Base-by-base conservation (phyloP, 2,797 vertebrate genomes). In the Halcyon smyrnensis region DNA sequence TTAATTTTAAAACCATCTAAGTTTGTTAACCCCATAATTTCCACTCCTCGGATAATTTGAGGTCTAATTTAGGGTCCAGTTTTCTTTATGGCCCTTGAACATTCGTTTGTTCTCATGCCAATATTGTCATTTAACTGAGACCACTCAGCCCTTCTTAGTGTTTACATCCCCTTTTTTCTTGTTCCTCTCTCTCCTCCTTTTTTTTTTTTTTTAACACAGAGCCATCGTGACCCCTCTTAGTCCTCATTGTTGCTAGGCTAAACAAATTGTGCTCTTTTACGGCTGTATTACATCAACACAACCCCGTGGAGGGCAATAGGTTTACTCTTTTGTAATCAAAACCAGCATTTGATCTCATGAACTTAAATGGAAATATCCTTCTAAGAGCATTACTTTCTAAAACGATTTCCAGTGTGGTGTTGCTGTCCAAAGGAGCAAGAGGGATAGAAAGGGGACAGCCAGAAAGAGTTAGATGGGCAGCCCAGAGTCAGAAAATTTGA, bases 261-360 rank as follows among this genome's bases (percentile, higher is more conserved):
- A 96, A 96, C 89, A 94, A 92, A 91, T 92, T 89, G 87, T 82
- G 53, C 89, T 92, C 86, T 93, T 96, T 92, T 93, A 94, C 68
- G 89, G 82, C 84, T 94, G 48, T 64, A 70, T 93, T 95, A 93
- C 90, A 95, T 96, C 94, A 96, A 95, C 85, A 91, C 68, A 93
- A 57, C 53, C 57, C 84, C 3, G 50, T 15, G 50, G 80, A 96
- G 91, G 94, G 91, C 94, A 97, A 83, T 80, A 91, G 83, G 93
- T 95, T 97, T 96, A 78, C 59, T 84, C 86, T 95, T 95, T 74
- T 89, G 90, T 97, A 95, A 97, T 80, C 95, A 94, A 97, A 95
- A 87, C 91, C 86, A 95, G 86, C 60, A 90, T 95, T 95, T 97
- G 91, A 95, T 95, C 90, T 95, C 90, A 87, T 75, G 75, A 96